Evolutionary conservation across 2,113 vertebrate species (phyloP).

Genomic region (Naja naja): DNA sequence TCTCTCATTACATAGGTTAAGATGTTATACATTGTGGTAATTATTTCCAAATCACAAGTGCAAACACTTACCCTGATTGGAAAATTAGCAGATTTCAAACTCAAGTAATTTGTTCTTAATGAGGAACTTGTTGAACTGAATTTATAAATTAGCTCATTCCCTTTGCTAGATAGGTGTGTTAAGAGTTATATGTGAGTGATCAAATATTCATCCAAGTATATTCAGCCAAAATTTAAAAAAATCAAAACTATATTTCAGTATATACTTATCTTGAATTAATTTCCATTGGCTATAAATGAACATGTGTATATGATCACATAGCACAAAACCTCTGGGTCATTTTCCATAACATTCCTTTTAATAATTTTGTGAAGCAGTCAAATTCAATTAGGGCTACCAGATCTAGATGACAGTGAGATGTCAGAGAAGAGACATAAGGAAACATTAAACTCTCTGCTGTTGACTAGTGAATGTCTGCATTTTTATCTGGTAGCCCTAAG

Average conservation of each 20-base stretch:
- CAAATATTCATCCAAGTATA: conserved; percentile 8
- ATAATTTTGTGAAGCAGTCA: background rate
- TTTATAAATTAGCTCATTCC: conserved; percentile 78
- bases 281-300: background rate
- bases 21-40: conserved; percentile 76
- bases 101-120: conserved; percentile 79
- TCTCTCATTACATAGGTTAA: conserved; percentile 68
- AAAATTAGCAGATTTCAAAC: conserved; percentile 82
- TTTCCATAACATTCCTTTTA: background rate
- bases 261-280: background rate
- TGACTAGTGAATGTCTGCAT: background rate
- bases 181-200: conserved; percentile 19
- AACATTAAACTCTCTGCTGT: background rate
- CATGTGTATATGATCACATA: background rate
- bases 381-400: background rate
- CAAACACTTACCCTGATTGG: conserved; percentile 82
- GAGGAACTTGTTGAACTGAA: conserved; percentile 82
- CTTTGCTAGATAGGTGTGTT: conserved; percentile 64
- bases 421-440: background rate
- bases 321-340: background rate
- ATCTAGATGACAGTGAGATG: background rate
- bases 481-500: background rate
- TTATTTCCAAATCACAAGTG: conserved; percentile 82
- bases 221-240: background rate
- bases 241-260: background rate